Evolutionary conservation across 2,888 invertebrate species (phyloP).

Genomic region (Melieria omissa): DNA sequence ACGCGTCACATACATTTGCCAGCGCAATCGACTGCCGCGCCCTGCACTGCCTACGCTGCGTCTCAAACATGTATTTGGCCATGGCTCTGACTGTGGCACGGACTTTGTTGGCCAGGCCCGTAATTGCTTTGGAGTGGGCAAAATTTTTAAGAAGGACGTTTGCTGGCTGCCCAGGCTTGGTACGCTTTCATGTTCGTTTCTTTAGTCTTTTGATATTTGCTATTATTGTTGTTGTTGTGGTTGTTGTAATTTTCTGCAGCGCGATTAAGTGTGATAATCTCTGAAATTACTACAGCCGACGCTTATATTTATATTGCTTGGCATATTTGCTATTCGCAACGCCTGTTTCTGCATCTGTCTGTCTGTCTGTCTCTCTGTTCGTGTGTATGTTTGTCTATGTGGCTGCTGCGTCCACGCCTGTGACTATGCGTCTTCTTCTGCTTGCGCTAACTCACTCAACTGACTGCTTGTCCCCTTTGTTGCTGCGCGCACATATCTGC

Average conservation of each 20-base stretch:
- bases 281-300: slow-evolving; percentile 36
- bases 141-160: no score
- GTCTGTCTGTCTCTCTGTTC: no score
- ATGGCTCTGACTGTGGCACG: no score
- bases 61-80: no score
- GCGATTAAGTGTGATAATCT: slow-evolving; percentile 43
- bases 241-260: slow-evolving; percentile 8
- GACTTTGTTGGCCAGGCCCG: no score
- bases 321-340: slow-evolving; percentile 25
- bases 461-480: no score
- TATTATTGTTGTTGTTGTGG: slow-evolving; percentile 18
- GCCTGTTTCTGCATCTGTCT: slow-evolving; percentile 2
- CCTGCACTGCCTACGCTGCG: background rate
- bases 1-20: slow-evolving; percentile 1
- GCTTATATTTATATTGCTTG: slow-evolving; percentile 30
- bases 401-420: background rate
- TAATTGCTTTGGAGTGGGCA: no score
- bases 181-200: slow-evolving; percentile 1
- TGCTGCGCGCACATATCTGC: no score
- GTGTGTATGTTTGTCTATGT: background rate
- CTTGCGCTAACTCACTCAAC: background rate
- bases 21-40: background rate
- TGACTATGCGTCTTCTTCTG: background rate
- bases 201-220: slow-evolving; percentile 9
- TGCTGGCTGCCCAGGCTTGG: background rate